Conservation (phyloP, 2,797 vertebrate genomes). For the Pipistrellus pygmaeus region DNA sequence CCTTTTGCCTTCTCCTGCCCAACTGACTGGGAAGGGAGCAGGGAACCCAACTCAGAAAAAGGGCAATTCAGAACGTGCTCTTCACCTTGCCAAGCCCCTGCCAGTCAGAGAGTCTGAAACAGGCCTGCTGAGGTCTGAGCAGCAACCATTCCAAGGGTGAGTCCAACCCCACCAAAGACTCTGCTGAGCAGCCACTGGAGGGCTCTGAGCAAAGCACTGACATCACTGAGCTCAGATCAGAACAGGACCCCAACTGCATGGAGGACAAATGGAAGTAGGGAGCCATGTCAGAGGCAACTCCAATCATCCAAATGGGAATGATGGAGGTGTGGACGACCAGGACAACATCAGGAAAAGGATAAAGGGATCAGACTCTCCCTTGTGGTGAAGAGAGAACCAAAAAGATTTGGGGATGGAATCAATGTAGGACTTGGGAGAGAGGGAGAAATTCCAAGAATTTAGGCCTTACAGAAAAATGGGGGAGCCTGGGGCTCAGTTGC, state of each 20-base stretch:
- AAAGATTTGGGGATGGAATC: background rate
- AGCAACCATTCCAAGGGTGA: background rate
- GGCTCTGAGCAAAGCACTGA: background rate
- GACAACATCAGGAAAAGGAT: background rate
- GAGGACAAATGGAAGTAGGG: background rate
- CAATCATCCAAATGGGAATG: background rate
- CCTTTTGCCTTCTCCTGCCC: background rate
- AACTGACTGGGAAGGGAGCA: background rate
- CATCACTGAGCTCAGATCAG: background rate
- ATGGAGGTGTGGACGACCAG: background rate
- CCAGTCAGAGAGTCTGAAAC: background rate
- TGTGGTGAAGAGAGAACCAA: background rate
- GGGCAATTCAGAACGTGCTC: background rate
- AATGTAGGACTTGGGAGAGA: background rate
- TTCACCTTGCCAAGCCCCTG: background rate
- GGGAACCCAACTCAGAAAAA: background rate
- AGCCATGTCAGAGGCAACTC: background rate
- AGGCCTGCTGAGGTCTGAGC: background rate
- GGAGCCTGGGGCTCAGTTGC: too few species aligned
- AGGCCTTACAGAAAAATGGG: background rate
- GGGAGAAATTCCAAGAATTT: background rate
- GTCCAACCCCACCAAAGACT: background rate
- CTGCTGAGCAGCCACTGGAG: background rate
- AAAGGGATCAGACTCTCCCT: background rate
- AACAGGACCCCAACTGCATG: background rate